Evolutionary conservation across 2,797 vertebrate genomes (phyloP), one percentile per base, ranked within the genome.

Genomic region (Lycodopsis pacificus): DNA sequence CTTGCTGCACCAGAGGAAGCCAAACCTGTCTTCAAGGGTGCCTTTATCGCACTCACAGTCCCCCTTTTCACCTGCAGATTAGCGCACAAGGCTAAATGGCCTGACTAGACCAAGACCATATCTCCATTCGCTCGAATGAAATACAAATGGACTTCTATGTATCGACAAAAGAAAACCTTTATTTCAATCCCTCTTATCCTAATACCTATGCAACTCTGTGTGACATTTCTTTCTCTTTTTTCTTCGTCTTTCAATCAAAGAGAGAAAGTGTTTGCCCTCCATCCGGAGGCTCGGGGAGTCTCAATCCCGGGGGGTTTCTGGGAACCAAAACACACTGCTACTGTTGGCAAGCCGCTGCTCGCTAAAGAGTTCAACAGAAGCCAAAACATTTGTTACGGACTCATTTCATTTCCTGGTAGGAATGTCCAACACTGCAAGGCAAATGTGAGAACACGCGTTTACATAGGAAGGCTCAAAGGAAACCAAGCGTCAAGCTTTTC

Each of bases 311-410:
- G 86, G 89, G 91, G 85, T 81, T 90, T 90, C 86, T 89, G 92
- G 84, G 92, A 95, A 93, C 83, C 80, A 84, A 92, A 93, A 92
- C 93, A 91, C 85, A 73, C 90, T 65, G 80, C 91, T 67, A 86
- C 85, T 88, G 79, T 89, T 93, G 94, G 92, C 91, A 90, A 80
- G 83, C 79, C 7, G 30, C 82, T 54, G 70, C 73, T 90, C 65
- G 25, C 82, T 84, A 75, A 89, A 92, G 89, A 92, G 92, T 87
- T 91, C 86, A 91, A 90, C 89, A 92, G 93, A 93, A 94, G 92
- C 94, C 94, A 94, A 93, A 94, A 91, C 92, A 93, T 94, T 94
- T 92, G 90, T 91, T 92, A 91, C 84, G 73, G 85, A 82, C 90
- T 90, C 90, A 83, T 90, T 94, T 92, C 86, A 93, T 91, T 93